These are phyloP conservation scores for Fragariocoptes setiger DNA, from an alignment of 1,140 invertebrate genomes.

Conservation along the genomic window DNA sequence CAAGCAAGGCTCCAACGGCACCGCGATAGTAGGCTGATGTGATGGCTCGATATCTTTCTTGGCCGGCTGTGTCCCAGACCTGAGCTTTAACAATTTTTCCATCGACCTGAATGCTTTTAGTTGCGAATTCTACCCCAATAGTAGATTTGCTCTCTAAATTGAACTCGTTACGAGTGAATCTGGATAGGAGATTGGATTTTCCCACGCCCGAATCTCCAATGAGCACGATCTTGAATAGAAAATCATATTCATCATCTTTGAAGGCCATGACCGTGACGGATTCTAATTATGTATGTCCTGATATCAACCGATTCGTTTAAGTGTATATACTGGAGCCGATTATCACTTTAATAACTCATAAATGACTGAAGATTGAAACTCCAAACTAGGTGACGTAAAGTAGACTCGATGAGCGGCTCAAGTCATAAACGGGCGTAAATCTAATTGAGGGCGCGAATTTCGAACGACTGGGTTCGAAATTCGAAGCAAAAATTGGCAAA, in stretches of 20 bases:
- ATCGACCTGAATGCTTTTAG: constrained; percentile 74
- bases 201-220: constrained; percentile 99
- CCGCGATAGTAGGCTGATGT: constrained; percentile 86
- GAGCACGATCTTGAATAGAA: constrained; percentile 99
- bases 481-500: too few species aligned
- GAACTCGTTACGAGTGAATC: constrained; percentile 99
- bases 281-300: too few species aligned
- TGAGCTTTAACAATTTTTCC: constrained; percentile 44
- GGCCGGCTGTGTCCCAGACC: constrained; percentile 99
- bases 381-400: too few species aligned
- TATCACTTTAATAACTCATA: too few species aligned
- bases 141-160: constrained; percentile 99
- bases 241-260: constrained; percentile 98
- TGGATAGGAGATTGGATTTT: constrained; percentile 90
- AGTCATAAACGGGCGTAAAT: too few species aligned
- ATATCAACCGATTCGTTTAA: too few species aligned
- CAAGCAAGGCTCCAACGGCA: constrained; percentile 70
- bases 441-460: too few species aligned
- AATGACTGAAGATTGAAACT: too few species aligned
- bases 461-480: too few species aligned
- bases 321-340: too few species aligned
- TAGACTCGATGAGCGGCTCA: too few species aligned
- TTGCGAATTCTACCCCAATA: constrained; percentile 99
- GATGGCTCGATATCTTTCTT: constrained; percentile 92
- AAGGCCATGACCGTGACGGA: too few species aligned